These are phyloP conservation scores for Alligator sinensis DNA, from an alignment of 2,113 vertebrate genomes.

Conservation along the genomic window DNA sequence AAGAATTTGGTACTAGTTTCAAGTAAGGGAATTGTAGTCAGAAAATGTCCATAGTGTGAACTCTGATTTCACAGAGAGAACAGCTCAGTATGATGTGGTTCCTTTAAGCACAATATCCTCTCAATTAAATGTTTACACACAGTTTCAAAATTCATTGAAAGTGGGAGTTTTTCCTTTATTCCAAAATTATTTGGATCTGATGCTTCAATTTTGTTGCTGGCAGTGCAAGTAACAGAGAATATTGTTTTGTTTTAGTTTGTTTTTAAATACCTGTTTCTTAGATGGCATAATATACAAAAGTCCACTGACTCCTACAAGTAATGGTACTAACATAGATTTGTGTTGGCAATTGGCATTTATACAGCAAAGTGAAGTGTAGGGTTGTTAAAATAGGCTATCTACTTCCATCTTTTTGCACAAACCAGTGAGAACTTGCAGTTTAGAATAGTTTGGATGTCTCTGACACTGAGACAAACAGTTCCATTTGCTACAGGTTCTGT, in stretches of 20 bases:
- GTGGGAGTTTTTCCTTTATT: neutral
- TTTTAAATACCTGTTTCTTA: slow-evolving; percentile 72
- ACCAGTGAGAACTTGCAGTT: neutral
- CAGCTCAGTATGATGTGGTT: neutral
- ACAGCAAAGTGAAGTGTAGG: neutral
- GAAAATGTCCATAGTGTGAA: neutral
- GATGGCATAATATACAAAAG: slow-evolving; percentile 48
- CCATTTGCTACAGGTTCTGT: neutral
- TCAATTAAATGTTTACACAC: neutral
- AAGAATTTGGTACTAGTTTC: neutral
- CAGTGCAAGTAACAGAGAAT: slow-evolving; percentile 60
- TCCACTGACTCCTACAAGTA: slow-evolving; percentile 41
- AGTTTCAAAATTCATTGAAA: slow-evolving; percentile 35
- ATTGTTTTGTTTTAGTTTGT: neutral
- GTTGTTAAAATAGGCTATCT: neutral
- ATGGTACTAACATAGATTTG: slow-evolving; percentile 21
- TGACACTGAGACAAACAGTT: neutral
- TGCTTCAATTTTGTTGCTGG: slow-evolving; percentile 27
- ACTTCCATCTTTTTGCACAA: neutral
- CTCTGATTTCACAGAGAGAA: neutral
- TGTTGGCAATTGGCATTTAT: slow-evolving; percentile 16
- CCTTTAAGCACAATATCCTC: neutral
- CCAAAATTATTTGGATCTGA: neutral
- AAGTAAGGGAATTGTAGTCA: neutral
- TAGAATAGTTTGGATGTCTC: neutral